Conservation (phyloP, 2,113 vertebrate genomes). For the Megaceryle torquata region DNA sequence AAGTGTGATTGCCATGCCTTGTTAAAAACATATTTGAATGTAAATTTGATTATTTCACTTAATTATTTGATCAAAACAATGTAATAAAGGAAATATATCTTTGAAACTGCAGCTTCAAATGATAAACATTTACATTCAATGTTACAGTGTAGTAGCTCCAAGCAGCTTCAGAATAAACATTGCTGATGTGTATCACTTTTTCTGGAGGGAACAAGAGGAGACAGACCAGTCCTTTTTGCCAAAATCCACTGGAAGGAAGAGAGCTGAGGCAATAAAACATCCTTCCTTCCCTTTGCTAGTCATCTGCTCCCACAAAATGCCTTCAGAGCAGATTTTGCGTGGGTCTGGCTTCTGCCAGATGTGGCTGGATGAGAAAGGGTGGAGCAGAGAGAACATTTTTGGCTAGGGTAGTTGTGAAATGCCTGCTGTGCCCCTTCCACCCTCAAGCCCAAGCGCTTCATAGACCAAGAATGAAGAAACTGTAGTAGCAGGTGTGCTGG, state of each 20-base stretch:
- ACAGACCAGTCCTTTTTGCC: background rate
- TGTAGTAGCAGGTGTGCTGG: background rate
- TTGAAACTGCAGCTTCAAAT: background rate
- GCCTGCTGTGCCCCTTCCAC: background rate
- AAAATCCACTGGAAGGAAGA: slow-evolving; percentile 30
- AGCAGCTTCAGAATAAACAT: background rate
- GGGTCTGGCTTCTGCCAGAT: background rate
- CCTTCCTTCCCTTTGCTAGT: slow-evolving; percentile 41
- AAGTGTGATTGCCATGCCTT: background rate
- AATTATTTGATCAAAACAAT: background rate
- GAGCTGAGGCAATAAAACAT: slow-evolving; percentile 24
- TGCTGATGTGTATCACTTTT: background rate
- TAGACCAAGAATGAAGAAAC: background rate
- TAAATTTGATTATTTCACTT: background rate
- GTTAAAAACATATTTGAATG: background rate
- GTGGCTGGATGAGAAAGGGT: slow-evolving; percentile 7
- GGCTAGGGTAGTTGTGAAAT: background rate
- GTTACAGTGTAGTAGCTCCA: background rate
- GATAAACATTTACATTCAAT: background rate
- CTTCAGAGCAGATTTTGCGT: background rate
- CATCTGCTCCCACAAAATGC: slow-evolving; percentile 6
- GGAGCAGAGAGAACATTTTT: background rate
- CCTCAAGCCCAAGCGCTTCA: rapidly evolving
- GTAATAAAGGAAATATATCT: background rate
- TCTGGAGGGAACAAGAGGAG: background rate